A percentile compares a stretch with the other conserved stretches of the same genome.
Conservation (phyloP, 2,113 vertebrate species). For the Lamprologus ornatipinnis region DNA sequence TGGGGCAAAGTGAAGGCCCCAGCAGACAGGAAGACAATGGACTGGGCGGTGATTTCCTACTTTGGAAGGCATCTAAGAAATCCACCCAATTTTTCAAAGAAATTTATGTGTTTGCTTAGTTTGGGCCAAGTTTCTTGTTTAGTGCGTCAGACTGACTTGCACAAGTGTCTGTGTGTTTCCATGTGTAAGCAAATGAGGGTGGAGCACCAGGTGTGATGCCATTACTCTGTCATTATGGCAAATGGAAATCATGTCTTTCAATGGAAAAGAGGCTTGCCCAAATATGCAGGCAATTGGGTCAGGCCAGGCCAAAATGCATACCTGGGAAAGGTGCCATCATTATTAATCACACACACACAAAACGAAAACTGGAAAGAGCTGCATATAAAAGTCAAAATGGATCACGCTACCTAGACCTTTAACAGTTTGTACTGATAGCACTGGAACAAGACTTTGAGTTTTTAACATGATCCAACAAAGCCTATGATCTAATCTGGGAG, state of each 20-base stretch:
- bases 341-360: background rate
- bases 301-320: constrained; percentile 39
- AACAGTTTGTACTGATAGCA: background rate
- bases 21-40: background rate
- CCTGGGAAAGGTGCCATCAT: constrained; percentile 27
- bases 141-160: background rate
- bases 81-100: constrained; percentile 24
- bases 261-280: constrained; percentile 55
- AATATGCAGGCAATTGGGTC: constrained; percentile 25
- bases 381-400: background rate
- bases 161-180: background rate
- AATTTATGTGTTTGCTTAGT: constrained; percentile 50
- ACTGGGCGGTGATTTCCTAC: constrained; percentile 28
- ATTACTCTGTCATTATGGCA: constrained; percentile 54
- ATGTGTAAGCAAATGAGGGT: constrained; percentile 25
- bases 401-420: background rate
- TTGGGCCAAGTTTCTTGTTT: constrained; percentile 30
- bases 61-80: constrained; percentile 5
- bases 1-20: background rate
- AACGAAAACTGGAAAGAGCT: background rate
- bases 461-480: background rate
- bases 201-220: constrained; percentile 58
- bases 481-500: background rate
- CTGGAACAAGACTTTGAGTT: background rate
- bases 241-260: constrained; percentile 63